Evolutionary conservation across 1,140 invertebrate species (phyloP).

Genomic region (Drosophila busckii): DNA sequence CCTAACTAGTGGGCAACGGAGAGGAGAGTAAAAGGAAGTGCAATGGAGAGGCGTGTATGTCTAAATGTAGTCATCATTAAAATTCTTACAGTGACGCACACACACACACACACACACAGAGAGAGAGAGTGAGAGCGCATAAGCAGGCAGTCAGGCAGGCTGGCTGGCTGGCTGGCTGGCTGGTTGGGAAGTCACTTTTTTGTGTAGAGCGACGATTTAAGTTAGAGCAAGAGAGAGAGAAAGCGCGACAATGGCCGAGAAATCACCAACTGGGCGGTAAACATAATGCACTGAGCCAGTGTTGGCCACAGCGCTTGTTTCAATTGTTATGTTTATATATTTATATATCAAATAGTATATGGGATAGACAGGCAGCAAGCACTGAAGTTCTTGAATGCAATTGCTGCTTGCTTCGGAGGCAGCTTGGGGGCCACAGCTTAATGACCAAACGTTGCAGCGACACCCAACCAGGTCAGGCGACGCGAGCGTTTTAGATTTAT

Average conservation of each 20-base stretch:
- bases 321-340: constrained; percentile 71
- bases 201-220: too few relatives aligned
- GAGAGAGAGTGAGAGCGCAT: constrained; percentile 7
- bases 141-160: constrained; percentile 15
- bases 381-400: background rate
- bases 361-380: background rate
- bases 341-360: too few relatives aligned
- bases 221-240: constrained; percentile 2
- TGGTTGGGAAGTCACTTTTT: too few relatives aligned
- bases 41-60: constrained; percentile 72
- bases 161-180: background rate
- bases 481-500: constrained; percentile 58
- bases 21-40: background rate
- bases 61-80: constrained; percentile 76
- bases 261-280: constrained; percentile 67
- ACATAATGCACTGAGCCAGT: constrained; percentile 18
- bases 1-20: too few relatives aligned
- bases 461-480: constrained; percentile 18
- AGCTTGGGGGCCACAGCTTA: constrained; percentile 45
- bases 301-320: constrained; percentile 47
- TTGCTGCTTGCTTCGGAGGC: constrained; percentile 28
- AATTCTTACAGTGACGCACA: constrained; percentile 71
- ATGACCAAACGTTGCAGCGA: constrained; percentile 46
- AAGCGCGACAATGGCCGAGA: constrained; percentile 40
- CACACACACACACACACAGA: constrained; percentile 2